Evolutionary conservation across 2,113 vertebrate species (phyloP).

Genomic region (Nettapus auritus): DNA sequence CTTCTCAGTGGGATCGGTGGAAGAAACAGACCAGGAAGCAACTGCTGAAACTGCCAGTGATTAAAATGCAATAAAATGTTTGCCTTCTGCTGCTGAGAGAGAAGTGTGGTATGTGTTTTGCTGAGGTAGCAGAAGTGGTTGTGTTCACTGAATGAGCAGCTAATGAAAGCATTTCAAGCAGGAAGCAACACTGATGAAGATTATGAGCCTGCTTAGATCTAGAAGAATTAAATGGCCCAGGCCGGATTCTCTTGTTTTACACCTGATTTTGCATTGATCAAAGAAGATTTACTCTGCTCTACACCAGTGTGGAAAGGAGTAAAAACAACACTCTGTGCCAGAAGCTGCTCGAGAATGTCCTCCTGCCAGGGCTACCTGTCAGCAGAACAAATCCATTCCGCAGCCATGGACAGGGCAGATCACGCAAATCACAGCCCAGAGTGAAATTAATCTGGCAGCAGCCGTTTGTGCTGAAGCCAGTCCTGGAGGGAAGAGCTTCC

Average conservation of each 20-base stretch:
- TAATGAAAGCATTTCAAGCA: conserved; percentile 68
- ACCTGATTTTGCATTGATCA: conserved; percentile 37
- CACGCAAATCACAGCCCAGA: background rate
- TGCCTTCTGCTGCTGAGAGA: conserved; percentile 56
- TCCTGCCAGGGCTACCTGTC: background rate
- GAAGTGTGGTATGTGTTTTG: conserved; percentile 51
- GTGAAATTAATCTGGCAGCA: conserved; percentile 3
- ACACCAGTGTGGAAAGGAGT: background rate
- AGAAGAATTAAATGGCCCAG: background rate
- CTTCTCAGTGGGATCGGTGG: background rate
- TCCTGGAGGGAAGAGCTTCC: background rate
- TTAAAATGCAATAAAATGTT: conserved; percentile 54
- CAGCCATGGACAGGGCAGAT: background rate
- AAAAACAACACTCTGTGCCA: background rate
- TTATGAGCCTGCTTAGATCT: conserved; percentile 12
- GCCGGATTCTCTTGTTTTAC: conserved; percentile 53
- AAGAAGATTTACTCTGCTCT: background rate
- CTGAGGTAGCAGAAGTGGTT: conserved; percentile 66
- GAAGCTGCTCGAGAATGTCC: background rate
- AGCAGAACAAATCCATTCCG: background rate
- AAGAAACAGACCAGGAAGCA: conserved; percentile 37
- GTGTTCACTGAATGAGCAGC: conserved; percentile 64
- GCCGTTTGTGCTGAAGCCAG: background rate
- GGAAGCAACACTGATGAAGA: conserved; percentile 65
- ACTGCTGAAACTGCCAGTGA: conserved; percentile 22